Evolutionary conservation across 1,140 invertebrate species (phyloP).

Genomic region (Drosophila miranda): DNA sequence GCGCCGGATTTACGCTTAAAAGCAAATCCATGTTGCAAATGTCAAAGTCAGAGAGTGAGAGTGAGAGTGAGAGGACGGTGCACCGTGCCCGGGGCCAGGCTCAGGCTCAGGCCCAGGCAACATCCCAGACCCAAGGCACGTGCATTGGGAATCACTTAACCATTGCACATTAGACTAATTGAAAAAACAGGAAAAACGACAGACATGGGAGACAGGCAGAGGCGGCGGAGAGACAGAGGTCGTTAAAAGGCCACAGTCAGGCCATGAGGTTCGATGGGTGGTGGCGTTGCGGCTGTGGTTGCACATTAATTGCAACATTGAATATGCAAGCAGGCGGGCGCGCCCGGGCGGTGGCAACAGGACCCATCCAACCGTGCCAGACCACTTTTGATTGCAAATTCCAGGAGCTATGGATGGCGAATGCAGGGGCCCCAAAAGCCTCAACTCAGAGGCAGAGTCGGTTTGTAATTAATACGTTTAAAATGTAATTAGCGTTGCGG

Average conservation of each 20-base stretch:
- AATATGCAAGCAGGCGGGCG: slow-evolving; percentile 8
- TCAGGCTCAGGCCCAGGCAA: neutral
- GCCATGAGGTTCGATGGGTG: slow-evolving; percentile 13
- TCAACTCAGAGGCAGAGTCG: neutral
- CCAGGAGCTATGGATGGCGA: neutral
- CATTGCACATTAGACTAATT: slow-evolving; percentile 54
- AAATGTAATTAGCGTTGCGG: slow-evolving; percentile 42
- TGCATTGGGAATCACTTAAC: slow-evolving; percentile 47
- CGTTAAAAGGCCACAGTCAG: neutral
- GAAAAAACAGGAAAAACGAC: slow-evolving; percentile 15
- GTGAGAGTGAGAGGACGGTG: neutral
- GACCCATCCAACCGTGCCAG: no score
- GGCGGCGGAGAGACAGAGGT: neutral
- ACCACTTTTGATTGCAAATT: slow-evolving; percentile 36
- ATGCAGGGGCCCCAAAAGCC: no score
- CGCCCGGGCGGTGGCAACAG: neutral
- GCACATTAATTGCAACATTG: slow-evolving; percentile 48
- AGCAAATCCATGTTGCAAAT: slow-evolving; percentile 62
- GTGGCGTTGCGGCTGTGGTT: slow-evolving; percentile 41
- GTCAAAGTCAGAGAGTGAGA: slow-evolving; percentile 15
- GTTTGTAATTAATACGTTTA: slow-evolving; percentile 43
- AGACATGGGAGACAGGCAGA: neutral
- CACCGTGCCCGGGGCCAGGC: neutral
- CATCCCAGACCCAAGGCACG: slow-evolving; percentile 6
- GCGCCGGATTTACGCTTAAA: slow-evolving; percentile 44